Base-by-base conservation (phyloP, 2,113 vertebrate species). In the Uria aalge region DNA sequence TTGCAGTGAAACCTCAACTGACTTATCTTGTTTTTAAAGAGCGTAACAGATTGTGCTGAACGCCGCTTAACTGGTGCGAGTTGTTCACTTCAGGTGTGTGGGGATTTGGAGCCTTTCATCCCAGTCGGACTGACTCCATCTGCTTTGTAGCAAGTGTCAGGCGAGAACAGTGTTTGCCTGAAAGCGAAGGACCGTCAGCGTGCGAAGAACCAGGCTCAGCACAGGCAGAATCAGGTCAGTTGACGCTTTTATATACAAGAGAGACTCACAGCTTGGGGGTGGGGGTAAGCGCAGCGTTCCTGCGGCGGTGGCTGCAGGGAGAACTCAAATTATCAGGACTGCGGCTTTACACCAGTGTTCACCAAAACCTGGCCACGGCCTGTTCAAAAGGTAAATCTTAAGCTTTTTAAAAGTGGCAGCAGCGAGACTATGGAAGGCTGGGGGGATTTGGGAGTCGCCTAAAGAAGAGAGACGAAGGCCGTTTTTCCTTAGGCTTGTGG, bases 1-100 rank as follows among this genome's bases (percentile, higher is more conserved):
- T 86, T 97, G 97, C 98, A 94, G 97, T 98, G 98, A 97, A 97
- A 97, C 93, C 85, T 90, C 80, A 23, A 1, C 66, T n/a, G 62
- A 7, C 45, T n/a, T 43, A 6, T 5, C 19, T 8, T 20, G 55
- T 60, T 57, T 82, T 78, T 36, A 4, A 38, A 7, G 56, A 36
- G 48, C 1, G 0, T 2, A 50, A 50, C 74, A 63, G 82, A 14
- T 23, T 24, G 66, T 30, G 66, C 6, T 48, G 4, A 43, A 16
- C 11, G 5, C 23, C 14, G 1, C 41, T 30, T 16, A 13, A 1
- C 15, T 8, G 55, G 41, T 24, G 66, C 0, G 68, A 76, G 56
- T 30, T 78, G 66, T 23, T 78, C n/a, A 1, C 32, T 63, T 64
- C 56, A 48, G 59, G 75, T 38, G 57, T 24, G 36, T 2, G 27